Conservation (phyloP, 2,888 invertebrate species). For the Andrena bicolor region DNA sequence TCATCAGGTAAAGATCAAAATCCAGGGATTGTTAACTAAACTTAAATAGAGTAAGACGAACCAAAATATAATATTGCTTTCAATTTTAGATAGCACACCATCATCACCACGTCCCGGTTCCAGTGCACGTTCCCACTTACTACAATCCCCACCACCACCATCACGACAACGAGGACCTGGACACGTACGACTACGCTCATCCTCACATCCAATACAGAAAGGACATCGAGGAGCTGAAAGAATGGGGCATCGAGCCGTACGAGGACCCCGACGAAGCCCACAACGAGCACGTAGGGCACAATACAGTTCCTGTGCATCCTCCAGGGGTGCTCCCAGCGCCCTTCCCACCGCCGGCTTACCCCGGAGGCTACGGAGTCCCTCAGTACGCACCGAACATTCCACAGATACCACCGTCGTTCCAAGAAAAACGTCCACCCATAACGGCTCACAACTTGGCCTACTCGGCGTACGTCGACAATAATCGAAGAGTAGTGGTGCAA, state of each 20-base stretch:
- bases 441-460: constrained; percentile 79
- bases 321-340: constrained; percentile 58
- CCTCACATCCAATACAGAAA: constrained; percentile 83
- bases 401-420: constrained; percentile 63
- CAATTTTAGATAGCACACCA: constrained; percentile 89
- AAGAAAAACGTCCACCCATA: constrained; percentile 68
- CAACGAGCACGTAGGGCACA: background rate
- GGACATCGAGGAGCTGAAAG: constrained; percentile 82
- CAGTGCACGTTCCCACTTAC: constrained; percentile 82
- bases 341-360: constrained; percentile 35
- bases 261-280: constrained; percentile 76
- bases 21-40: background rate
- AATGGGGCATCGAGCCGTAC: constrained; percentile 83
- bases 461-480: constrained; percentile 78
- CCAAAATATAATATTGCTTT: background rate
- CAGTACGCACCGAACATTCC: constrained; percentile 71
- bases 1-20: constrained; percentile 85
- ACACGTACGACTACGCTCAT: constrained; percentile 81
- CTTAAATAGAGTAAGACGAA: too few relatives aligned
- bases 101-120: constrained; percentile 88
- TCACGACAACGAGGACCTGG: constrained; percentile 79
- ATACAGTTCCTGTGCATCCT: constrained; percentile 34
- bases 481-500: constrained; percentile 66
- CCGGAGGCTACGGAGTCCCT: constrained; percentile 64
- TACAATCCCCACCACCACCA: constrained; percentile 80